Percentiles rank a stretch among this genome's conserved stretches.
These are phyloP conservation scores for Enteromius anoplus DNA, from an alignment of 2,797 vertebrate genomes.

Conservation along the genomic window DNA sequence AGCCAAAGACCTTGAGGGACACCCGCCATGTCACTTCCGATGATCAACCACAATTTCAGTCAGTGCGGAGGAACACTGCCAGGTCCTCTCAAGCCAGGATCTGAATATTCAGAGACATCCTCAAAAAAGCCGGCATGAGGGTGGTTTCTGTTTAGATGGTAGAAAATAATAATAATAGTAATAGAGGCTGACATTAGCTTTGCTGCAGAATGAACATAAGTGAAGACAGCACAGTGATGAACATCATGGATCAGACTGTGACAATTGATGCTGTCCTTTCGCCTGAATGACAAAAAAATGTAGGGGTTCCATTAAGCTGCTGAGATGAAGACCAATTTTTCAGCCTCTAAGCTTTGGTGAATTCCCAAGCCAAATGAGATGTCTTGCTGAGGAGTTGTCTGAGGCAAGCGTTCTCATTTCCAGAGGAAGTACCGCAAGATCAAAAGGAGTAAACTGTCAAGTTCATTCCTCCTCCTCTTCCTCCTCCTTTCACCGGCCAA, in stretches of 20 bases:
- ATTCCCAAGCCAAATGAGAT: conserved; percentile 67
- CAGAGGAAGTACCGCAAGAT: conserved; percentile 68
- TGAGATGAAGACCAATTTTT: conserved; percentile 66
- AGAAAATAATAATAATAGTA: background rate
- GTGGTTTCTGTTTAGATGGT: conserved; percentile 17
- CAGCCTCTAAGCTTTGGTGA: conserved; percentile 70
- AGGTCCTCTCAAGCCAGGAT: conserved; percentile 70
- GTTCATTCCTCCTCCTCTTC: conserved; percentile 63
- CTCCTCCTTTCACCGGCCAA: conserved; percentile 71
- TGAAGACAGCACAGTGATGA: conserved; percentile 41
- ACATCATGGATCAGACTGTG: conserved; percentile 62
- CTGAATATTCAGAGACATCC: conserved; percentile 72
- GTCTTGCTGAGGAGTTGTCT: conserved; percentile 68
- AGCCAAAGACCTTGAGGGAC: conserved; percentile 75
- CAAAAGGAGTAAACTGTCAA: conserved; percentile 71
- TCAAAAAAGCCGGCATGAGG: conserved; percentile 62
- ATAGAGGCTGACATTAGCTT: conserved; percentile 3
- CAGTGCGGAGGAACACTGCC: conserved; percentile 71
- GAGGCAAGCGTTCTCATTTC: conserved; percentile 66
- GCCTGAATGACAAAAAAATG: background rate
- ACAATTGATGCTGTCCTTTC: conserved; percentile 17
- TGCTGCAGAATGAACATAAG: background rate
- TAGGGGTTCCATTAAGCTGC: conserved; percentile 66
- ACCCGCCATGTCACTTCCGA: conserved; percentile 78
- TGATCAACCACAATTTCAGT: conserved; percentile 82